phyloP scores from a whole-genome alignment of 2,797 vertebrate genomes.

The Liasis olivaceus region DNA sequence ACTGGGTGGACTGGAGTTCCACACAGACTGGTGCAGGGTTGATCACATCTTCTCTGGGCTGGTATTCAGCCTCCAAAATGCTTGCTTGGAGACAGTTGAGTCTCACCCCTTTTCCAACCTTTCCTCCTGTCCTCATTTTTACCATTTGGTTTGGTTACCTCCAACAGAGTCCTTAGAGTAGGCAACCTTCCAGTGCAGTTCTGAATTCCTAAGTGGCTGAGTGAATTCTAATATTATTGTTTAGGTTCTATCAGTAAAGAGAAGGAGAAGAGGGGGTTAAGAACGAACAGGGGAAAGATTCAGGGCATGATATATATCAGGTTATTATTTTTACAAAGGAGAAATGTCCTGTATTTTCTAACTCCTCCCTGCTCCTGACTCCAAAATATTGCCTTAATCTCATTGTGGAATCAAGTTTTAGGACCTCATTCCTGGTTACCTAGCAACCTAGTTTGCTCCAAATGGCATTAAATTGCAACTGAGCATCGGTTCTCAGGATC shows the following conservation, averaged over 20 bases:
- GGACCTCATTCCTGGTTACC: constrained; percentile 44
- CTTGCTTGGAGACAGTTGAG: no score
- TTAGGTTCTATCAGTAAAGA: no score
- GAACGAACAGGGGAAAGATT: neutral
- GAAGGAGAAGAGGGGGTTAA: neutral
- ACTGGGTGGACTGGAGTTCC: no score
- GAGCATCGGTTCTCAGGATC: neutral
- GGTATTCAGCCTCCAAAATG: no score
- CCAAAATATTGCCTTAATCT: constrained; percentile 3
- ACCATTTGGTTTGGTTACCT: no score
- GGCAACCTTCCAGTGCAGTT: no score
- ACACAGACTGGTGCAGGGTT: no score
- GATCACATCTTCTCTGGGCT: no score
- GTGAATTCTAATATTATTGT: neutral
- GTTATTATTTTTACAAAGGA: neutral
- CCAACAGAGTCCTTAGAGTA: no score
- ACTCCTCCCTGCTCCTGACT: neutral
- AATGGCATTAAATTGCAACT: neutral
- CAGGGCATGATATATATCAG: neutral
- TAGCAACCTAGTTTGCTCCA: constrained; percentile 58
- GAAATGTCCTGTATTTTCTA: neutral
- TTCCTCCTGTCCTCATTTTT: no score
- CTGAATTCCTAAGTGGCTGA: no score
- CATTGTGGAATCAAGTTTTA: constrained; percentile 15
- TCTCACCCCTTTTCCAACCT: no score